Evolutionary conservation across 1,140 invertebrate species (phyloP), one percentile per base, ranked within the genome.

Genomic region (Spodoptera litura): DNA sequence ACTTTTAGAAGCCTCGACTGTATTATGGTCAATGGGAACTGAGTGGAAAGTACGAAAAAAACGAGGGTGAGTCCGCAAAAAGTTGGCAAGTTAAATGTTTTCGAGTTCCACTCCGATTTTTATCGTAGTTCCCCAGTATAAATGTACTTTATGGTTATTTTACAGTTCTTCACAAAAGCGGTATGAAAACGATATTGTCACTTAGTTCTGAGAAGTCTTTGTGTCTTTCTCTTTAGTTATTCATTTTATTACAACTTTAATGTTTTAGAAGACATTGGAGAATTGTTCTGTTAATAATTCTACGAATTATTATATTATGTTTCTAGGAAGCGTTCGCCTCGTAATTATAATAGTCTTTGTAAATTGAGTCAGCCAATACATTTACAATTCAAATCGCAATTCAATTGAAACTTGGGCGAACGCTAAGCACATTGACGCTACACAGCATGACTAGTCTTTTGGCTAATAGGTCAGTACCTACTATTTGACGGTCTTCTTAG

Each of bases 61-160:
- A 84, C 71, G 74, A 66, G 66, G 53, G 59, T 76, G 53, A 86
- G 78, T 86, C 81, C 78, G 79, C 79, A 80, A 73, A 82, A 88
- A 86, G 80, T 88, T 87, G 51, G 78, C 8, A 87, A 91, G 84
- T 89, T 91, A 89, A 87, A 91, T 91, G 85, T 89, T 87, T 85
- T 80, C 81, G 79, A 86, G 83, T 81, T 83, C 83, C 76, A 73
- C 79, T 70, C 62, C 58, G 78, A 78, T 84, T 86, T 86, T 86
- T 85, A 83, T 83, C 79, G 80, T 53, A 55, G 64, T 58, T 81
- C 51, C 78, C 78, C 20, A 56, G 68, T 71, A 56, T 31, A 72
- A 79, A 53, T 70, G 64, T 77, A 73, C 79, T 80, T 84, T 79
- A 81, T 56, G 62, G 77, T 76, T 75, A 77, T 83, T 83, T 79